Percentiles rank a stretch among this genome's conserved stretches.
Evolutionary conservation across 2,888 invertebrate genomes (phyloP).

Genomic region (Choristoneura rosaceana): DNA sequence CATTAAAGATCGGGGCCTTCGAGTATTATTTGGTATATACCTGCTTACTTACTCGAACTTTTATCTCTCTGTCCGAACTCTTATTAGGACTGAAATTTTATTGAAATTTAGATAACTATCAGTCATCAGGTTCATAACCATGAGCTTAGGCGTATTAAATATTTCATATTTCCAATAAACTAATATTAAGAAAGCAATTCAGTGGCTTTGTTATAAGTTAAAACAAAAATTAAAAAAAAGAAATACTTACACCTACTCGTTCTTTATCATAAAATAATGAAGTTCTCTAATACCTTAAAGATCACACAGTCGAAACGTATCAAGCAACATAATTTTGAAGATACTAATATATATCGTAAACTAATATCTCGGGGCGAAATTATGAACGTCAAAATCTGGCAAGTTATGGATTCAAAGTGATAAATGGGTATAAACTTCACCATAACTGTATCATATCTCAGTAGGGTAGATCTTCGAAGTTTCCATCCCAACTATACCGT

Average conservation of each 20-base stretch:
- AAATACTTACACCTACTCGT: background rate
- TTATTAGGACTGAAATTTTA: no score
- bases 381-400: constrained; percentile 23
- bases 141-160: no score
- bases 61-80: no score
- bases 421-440: constrained; percentile 35
- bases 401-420: constrained; percentile 33
- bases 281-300: background rate
- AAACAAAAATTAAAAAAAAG: background rate
- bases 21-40: no score
- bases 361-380: constrained; percentile 20
- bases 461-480: constrained; percentile 25
- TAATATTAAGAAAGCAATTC: no score
- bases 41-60: no score
- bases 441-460: constrained; percentile 23
- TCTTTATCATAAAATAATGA: background rate
- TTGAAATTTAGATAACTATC: no score
- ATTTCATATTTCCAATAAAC: no score
- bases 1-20: no score
- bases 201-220: background rate
- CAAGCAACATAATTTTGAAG: background rate
- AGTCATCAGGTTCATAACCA: no score
- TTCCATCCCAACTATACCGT: constrained; percentile 9
- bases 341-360: background rate
- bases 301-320: background rate